phyloP scores from a whole-genome alignment of 2,113 vertebrate genomes.

The Phalacrocorax carbo region DNA sequence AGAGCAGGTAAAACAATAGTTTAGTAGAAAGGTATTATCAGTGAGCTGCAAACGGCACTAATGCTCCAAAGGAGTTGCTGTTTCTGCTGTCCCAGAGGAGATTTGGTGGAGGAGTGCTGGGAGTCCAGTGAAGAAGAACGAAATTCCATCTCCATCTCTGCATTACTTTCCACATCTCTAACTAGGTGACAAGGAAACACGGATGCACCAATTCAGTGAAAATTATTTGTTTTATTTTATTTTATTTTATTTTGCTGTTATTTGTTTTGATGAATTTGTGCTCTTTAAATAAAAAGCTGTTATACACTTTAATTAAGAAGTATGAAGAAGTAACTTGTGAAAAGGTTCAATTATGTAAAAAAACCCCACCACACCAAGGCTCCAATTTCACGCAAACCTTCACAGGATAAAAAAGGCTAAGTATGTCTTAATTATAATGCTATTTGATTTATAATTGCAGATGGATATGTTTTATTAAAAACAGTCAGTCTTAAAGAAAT shows the following conservation, averaged over 20 bases:
- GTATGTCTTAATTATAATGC: not conserved
- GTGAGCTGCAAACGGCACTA: not conserved
- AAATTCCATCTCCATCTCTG: not conserved
- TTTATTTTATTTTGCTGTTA: not conserved
- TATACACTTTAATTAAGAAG: conserved; percentile 44
- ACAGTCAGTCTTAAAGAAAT: not conserved
- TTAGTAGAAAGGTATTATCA: not conserved
- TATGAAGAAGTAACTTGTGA: conserved; percentile 18
- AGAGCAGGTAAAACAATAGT: not conserved
- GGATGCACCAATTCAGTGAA: not conserved
- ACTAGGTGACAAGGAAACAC: not conserved
- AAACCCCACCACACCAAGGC: not conserved
- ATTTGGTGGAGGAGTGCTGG: not conserved
- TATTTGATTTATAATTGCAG: conserved; percentile 20
- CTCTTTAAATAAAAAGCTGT: conserved; percentile 5
- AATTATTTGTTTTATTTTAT: no score
- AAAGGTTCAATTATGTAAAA: conserved; percentile 21
- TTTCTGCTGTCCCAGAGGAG: not conserved
- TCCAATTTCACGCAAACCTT: conserved; percentile 18
- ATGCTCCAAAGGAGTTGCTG: not conserved
- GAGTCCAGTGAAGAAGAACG: not conserved
- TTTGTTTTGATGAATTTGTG: conserved; percentile 10
- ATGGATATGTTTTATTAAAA: not conserved
- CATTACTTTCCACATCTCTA: not conserved
- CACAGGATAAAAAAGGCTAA: conserved; percentile 3